Percentiles rank a stretch among this genome's conserved stretches.
Evolutionary conservation across 2,888 invertebrate genomes (phyloP).

Genomic region (Drosophila stalkeri): DNA sequence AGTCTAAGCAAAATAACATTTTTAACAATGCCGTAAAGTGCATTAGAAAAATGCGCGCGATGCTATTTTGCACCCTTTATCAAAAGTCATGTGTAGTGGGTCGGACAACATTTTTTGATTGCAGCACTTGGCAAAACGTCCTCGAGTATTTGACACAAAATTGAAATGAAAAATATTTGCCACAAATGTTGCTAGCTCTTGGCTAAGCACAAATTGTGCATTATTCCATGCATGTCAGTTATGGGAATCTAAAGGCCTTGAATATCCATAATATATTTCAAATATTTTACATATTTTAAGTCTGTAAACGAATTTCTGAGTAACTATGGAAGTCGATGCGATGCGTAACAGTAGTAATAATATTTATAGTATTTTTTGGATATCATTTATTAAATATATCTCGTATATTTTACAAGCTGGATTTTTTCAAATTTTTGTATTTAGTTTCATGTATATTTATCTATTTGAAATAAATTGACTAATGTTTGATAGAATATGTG

Average conservation of each 20-base stretch:
- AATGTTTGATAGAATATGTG: not conserved
- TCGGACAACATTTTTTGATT: slow-evolving; percentile 2
- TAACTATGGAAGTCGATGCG: not conserved
- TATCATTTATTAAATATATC: no score
- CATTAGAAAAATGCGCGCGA: not conserved
- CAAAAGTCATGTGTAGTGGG: not conserved
- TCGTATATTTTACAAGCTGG: no score
- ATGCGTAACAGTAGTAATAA: not conserved
- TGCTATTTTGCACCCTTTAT: not conserved
- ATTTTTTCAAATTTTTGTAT: no score
- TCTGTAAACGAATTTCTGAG: not conserved
- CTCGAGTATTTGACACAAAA: not conserved
- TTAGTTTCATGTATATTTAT: no score
- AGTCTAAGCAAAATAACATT: not conserved
- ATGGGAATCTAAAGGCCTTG: not conserved
- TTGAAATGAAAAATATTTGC: slow-evolving; percentile 5
- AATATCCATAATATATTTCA: not conserved
- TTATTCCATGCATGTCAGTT: not conserved
- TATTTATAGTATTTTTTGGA: no score
- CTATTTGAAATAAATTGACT: no score
- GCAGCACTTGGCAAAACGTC: not conserved
- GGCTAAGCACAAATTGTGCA: not conserved
- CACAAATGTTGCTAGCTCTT: not conserved
- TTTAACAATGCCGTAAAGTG: not conserved
- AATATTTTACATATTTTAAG: not conserved